Conservation (phyloP, 2,113 vertebrate species). For the Rana temporaria region DNA sequence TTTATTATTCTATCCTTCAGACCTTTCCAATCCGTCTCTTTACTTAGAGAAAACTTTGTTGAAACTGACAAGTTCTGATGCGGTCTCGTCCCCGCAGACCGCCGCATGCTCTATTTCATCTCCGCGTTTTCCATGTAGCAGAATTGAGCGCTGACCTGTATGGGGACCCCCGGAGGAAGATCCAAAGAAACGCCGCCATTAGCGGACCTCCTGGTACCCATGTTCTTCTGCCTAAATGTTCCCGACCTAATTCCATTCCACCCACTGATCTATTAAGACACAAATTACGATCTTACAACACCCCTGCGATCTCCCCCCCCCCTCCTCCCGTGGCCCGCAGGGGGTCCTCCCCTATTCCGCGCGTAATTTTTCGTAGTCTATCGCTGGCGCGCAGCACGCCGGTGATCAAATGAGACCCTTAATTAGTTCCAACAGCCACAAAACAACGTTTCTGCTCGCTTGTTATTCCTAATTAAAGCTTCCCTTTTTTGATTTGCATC, state of each 20-base stretch:
- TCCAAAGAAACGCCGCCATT: neutral
- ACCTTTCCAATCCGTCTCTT: neutral
- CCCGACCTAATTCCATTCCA: neutral
- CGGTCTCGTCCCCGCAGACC: neutral
- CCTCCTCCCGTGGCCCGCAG: too few relatives aligned
- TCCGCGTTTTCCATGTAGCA: neutral
- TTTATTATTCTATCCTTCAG: neutral
- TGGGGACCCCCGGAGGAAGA: neutral
- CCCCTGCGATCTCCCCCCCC: neutral
- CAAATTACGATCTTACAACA: constrained; percentile 9
- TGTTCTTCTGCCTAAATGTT: constrained; percentile 12
- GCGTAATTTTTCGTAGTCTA: neutral
- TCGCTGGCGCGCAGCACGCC: constrained; percentile 14
- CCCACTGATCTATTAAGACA: neutral
- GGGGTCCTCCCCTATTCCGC: neutral
- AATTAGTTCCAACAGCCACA: constrained; percentile 50
- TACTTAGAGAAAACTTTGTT: neutral
- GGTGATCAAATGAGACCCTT: constrained; percentile 45
- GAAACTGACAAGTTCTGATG: constrained; percentile 1
- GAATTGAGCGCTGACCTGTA: neutral
- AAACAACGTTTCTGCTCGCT: constrained; percentile 44
- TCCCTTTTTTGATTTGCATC: constrained; percentile 50
- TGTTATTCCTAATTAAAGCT: constrained; percentile 55
- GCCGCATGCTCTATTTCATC: neutral
- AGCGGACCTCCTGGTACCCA: neutral